A percentile compares a stretch with the other conserved stretches of the same genome.
phyloP scores from a whole-genome alignment of 2,113 vertebrate species.

The Salminus brasiliensis region DNA sequence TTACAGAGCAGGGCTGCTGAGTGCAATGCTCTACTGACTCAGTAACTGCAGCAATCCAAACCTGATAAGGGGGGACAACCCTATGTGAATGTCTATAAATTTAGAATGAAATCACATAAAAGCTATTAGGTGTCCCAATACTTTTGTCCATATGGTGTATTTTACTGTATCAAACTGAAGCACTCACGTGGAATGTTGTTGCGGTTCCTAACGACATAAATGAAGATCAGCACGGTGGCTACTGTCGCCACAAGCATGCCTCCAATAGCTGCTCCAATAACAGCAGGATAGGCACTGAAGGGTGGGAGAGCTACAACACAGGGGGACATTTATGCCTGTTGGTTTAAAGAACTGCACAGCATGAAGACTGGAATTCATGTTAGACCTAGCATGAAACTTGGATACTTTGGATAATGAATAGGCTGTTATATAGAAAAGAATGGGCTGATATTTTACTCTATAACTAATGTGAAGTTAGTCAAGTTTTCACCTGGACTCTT shows the following conservation, averaged over 20 bases:
- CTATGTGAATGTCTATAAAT: too few species aligned
- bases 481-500: constrained; percentile 87
- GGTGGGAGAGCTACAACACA: constrained; percentile 79
- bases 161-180: not conserved
- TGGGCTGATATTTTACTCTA: not conserved
- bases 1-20: too few species aligned
- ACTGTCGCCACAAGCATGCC: constrained; percentile 81
- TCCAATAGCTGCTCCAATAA: constrained; percentile 81
- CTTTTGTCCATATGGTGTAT: too few species aligned
- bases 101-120: too few species aligned
- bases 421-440: too few species aligned
- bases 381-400: too few species aligned
- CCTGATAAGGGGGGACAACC: too few species aligned
- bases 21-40: too few species aligned
- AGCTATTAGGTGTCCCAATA: too few species aligned
- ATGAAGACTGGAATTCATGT: not conserved
- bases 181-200: constrained; percentile 83
- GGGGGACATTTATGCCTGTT: constrained; percentile 57
- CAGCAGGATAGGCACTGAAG: constrained; percentile 78
- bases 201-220: constrained; percentile 80
- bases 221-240: constrained; percentile 74
- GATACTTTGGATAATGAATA: too few species aligned
- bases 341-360: not conserved
- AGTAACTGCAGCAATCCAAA: too few species aligned
- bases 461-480: not conserved